Percentiles rank a stretch among this genome's conserved stretches.
Conservation (phyloP, 2,113 vertebrate genomes). For the Ellobius talpinus region DNA sequence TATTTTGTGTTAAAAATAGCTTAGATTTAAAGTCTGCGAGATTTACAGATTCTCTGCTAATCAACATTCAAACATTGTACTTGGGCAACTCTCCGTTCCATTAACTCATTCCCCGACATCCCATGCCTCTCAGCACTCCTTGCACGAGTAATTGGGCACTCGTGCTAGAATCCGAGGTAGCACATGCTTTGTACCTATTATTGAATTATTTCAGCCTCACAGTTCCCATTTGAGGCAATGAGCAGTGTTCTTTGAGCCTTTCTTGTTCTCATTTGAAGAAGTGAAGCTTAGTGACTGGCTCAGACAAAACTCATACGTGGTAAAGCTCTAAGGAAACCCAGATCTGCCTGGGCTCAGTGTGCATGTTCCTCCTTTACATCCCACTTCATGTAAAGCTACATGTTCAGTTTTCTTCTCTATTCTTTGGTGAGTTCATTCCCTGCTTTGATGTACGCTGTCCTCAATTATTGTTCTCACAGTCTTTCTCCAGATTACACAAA, state of each 20-base stretch:
- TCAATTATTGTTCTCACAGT: background rate
- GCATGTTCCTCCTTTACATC: background rate
- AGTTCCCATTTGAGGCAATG: background rate
- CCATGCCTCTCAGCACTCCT: background rate
- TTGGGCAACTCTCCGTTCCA: background rate
- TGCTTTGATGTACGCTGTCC: background rate
- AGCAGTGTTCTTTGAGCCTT: conserved; percentile 22
- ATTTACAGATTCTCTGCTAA: background rate
- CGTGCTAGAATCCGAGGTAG: background rate
- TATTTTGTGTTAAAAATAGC: background rate
- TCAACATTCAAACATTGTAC: background rate
- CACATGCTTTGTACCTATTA: background rate
- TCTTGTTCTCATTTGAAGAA: background rate
- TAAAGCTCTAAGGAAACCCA: background rate
- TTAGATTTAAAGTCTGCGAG: background rate
- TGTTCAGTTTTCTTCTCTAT: background rate
- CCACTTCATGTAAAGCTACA: too few relatives aligned
- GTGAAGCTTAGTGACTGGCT: background rate
- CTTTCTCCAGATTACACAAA: background rate
- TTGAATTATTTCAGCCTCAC: background rate
- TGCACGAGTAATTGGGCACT: background rate
- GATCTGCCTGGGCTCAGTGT: background rate
- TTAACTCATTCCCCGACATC: background rate
- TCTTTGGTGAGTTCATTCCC: background rate
- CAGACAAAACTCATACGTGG: background rate